phyloP scores from a whole-genome alignment of 2,113 vertebrate species.

The Oncorhynchus clarkii region DNA sequence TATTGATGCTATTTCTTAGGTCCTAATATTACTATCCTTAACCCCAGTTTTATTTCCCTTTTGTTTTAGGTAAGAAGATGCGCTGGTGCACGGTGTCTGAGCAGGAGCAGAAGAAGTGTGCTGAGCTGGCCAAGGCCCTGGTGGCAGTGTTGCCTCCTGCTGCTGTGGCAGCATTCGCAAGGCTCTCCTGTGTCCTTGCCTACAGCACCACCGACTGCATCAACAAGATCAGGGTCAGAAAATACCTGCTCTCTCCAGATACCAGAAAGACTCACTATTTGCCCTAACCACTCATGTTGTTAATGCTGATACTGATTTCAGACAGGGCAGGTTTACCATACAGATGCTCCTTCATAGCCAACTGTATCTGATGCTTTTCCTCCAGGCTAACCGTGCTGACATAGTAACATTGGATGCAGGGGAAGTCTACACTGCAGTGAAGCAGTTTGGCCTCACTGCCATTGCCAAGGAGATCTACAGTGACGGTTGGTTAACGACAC shows the following conservation, averaged over 20 bases:
- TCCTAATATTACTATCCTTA: not conserved
- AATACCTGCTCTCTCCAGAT: not conserved
- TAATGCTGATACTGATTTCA: not conserved
- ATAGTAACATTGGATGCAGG: slow-evolving; percentile 83
- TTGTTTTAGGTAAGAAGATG: slow-evolving; percentile 81
- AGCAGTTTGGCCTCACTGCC: slow-evolving; percentile 78
- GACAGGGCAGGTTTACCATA: not conserved
- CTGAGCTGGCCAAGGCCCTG: slow-evolving; percentile 81
- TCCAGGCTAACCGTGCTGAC: slow-evolving; percentile 85
- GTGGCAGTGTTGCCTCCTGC: slow-evolving; percentile 66
- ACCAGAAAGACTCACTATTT: not conserved
- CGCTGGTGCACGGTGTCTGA: slow-evolving; percentile 89
- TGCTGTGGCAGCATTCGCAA: slow-evolving; percentile 61
- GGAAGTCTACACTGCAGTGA: slow-evolving; percentile 87
- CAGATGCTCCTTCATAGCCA: not conserved
- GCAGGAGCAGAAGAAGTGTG: slow-evolving; percentile 85
- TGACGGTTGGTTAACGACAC: slow-evolving; percentile 67
- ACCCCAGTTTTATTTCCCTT: not conserved
- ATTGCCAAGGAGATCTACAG: slow-evolving; percentile 84
- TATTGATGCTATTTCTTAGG: no score
- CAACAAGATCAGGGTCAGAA: slow-evolving; percentile 81
- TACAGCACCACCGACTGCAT: slow-evolving; percentile 82
- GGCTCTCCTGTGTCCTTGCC: slow-evolving; percentile 82
- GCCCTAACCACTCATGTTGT: not conserved
- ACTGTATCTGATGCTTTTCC: slow-evolving; percentile 5